phyloP scores from a whole-genome alignment of 2,113 vertebrate genomes.

The Indicator indicator region DNA sequence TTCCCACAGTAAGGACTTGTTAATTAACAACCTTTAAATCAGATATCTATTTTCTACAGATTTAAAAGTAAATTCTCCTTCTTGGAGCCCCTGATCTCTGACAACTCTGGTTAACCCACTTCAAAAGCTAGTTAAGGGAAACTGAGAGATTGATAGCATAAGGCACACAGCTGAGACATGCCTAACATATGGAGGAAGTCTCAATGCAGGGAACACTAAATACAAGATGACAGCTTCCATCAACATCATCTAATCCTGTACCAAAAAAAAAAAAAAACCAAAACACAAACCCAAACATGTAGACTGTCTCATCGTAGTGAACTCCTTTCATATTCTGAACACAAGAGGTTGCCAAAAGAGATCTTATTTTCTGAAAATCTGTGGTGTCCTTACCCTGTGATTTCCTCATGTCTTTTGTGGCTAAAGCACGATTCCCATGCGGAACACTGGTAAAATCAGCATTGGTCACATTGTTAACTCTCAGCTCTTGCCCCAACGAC shows the following conservation, averaged over 20 bases:
- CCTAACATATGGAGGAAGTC: not conserved
- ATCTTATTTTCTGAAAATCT: not conserved
- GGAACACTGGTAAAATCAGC: slow-evolving; percentile 95
- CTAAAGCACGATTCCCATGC: slow-evolving; percentile 99
- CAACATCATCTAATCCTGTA: not conserved
- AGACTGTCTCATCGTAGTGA: not conserved
- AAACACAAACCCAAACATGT: too few species aligned
- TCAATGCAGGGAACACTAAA: not conserved
- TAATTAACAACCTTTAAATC: not conserved
- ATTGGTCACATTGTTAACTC: slow-evolving; percentile 96
- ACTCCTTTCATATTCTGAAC: not conserved
- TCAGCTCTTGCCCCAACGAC: slow-evolving; percentile 99
- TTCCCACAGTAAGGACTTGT: not conserved
- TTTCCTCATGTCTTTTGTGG: slow-evolving; percentile 99
- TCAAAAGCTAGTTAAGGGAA: not conserved
- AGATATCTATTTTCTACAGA: not conserved
- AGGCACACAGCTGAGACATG: not conserved
- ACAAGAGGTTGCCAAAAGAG: not conserved
- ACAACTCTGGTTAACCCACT: not conserved
- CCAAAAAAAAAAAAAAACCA: not conserved
- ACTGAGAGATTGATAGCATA: not conserved
- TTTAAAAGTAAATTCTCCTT: not conserved
- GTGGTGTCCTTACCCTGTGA: slow-evolving; percentile 87
- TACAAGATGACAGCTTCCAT: not conserved
- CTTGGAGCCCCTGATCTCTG: not conserved